Base-by-base conservation (phyloP, 1,140 invertebrate species). In the Fopius arisanus region DNA sequence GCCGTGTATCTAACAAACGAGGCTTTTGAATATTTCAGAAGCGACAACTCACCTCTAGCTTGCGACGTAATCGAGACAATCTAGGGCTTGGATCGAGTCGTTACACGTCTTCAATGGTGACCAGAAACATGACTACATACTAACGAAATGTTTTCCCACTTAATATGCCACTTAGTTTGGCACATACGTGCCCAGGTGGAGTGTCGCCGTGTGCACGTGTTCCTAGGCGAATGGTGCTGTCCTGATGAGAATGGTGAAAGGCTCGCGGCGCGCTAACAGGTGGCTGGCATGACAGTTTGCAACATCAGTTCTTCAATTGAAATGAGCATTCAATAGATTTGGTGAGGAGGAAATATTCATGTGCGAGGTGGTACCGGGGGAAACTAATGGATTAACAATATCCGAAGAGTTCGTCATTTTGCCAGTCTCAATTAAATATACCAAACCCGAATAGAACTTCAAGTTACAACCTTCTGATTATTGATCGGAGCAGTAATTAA, bases 241-340 rank as follows among this genome's bases (percentile, higher is more conserved):
- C 5, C 19, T 26, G 54, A 26, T 12, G 54, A 28, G 54, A 26
- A 59, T 26, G 54, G 54, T 59, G 54, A 59, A 59, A 59, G 54
- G 54, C 14, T 19, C 19, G 6, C 10, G 23, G 23, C 54, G 23
- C 10, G 9, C 23, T 26, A 59, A 59, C 54, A 59, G 54, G 54
- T 59, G 54, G 54, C 54, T 59, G 54, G 19, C 2, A 59, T 59
- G 54, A 26, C 54, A 59, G 23, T 59, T 59, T 59, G 54, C 54
- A 23, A 59, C 54, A 59, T 59, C 54, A 28, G 23, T 19, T 26
- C 3, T 1, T 59, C 54, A 59, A 26, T 28, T 59, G 14, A 2
- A 23, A 59, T 59, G n/a, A n/a, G n/a, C n/a, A n/a, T 28, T 59
- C 19, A 59, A 26, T 59, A 7, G 54, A 26, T 12, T 59, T 12